Evolutionary conservation across 2,888 invertebrate genomes (phyloP).

Genomic region (Serripes groenlandicus): DNA sequence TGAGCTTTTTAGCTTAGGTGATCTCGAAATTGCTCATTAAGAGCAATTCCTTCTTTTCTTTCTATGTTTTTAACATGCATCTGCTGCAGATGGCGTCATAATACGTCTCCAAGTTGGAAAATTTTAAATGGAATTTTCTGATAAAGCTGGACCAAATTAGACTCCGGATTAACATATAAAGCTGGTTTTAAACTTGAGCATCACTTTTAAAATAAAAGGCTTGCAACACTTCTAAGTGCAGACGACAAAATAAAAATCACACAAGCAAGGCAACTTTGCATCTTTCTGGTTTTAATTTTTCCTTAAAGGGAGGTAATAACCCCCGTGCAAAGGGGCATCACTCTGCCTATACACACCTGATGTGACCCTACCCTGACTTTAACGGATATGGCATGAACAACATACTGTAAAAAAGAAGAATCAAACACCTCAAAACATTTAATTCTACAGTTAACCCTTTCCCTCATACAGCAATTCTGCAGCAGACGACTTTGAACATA

Average conservation of each 20-base stretch:
- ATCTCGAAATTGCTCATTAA: background rate
- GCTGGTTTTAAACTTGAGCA: too few relatives aligned
- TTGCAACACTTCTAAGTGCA: too few relatives aligned
- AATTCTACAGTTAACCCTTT: background rate
- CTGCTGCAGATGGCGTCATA: too few relatives aligned
- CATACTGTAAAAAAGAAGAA: conserved; percentile 56
- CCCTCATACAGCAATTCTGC: too few relatives aligned
- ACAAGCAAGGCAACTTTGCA: background rate
- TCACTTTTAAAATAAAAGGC: too few relatives aligned
- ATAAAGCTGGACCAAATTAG: too few relatives aligned
- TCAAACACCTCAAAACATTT: background rate
- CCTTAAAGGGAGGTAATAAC: conserved; percentile 6
- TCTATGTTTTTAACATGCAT: background rate
- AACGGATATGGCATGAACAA: conserved; percentile 60
- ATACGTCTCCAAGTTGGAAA: too few relatives aligned
- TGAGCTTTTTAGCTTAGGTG: too few relatives aligned
- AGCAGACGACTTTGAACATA: too few relatives aligned
- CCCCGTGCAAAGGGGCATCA: conserved; percentile 28
- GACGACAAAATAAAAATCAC: too few relatives aligned
- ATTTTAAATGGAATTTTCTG: too few relatives aligned
- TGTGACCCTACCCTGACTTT: conserved; percentile 54
- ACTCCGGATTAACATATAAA: too few relatives aligned
- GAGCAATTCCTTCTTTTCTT: background rate
- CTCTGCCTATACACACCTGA: conserved; percentile 64
- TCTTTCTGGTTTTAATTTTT: background rate